Conservation (phyloP, 2,113 vertebrate species). For the Lasiurus cinereus region DNA sequence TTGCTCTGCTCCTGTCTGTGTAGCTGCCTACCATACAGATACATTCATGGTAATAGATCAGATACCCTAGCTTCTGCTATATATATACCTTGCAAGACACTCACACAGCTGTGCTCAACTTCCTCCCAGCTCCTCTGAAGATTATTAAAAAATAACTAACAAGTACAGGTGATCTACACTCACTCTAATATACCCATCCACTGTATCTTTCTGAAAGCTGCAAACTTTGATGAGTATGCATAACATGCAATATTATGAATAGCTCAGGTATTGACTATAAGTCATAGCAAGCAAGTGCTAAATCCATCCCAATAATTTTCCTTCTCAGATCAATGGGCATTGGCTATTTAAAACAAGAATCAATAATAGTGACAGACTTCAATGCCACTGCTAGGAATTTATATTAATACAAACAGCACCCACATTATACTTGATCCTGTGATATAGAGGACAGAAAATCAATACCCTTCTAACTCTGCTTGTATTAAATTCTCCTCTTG, state of each 20-base stretch:
- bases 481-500: conserved; percentile 81
- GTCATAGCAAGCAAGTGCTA: conserved; percentile 80
- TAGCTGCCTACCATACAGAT: not conserved
- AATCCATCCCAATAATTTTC: conserved; percentile 84
- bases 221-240: conserved; percentile 39
- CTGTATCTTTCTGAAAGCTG: conserved; percentile 10
- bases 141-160: not conserved
- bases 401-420: conserved; percentile 83
- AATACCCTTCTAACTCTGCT: conserved; percentile 80
- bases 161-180: not conserved
- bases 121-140: not conserved
- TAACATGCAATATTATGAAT: conserved; percentile 40
- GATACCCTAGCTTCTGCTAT: not conserved
- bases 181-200: conserved; percentile 3
- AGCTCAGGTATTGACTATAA: conserved; percentile 81
- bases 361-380: conserved; percentile 83
- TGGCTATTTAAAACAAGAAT: conserved; percentile 84
- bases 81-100: not conserved
- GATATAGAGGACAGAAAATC: conserved; percentile 83
- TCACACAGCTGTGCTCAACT: not conserved
- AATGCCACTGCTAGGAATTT: conserved; percentile 78
- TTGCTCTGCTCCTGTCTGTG: not conserved
- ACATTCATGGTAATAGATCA: not conserved
- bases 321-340: conserved; percentile 83
- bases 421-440: conserved; percentile 82